Evolutionary conservation across 2,797 vertebrate species (phyloP).

Genomic region (Microchirus variegatus): DNA sequence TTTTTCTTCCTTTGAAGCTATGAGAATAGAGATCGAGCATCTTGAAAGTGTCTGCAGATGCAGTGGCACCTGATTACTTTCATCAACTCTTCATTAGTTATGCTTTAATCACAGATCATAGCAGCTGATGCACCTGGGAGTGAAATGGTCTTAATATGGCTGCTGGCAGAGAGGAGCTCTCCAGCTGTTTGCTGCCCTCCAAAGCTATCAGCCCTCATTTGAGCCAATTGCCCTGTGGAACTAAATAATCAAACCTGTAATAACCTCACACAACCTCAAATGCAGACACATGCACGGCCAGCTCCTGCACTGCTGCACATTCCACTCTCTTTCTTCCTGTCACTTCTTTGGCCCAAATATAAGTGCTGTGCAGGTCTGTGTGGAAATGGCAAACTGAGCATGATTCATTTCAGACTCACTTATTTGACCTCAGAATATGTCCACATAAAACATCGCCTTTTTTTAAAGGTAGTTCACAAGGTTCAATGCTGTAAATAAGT

Average conservation of each 20-base stretch:
- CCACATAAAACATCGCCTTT: conserved; percentile 26
- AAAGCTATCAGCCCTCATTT: conserved; percentile 81
- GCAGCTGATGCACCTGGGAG: conserved; percentile 75
- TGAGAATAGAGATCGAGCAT: conserved; percentile 33
- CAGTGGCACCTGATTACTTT: conserved; percentile 74
- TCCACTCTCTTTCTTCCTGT: conserved; percentile 17
- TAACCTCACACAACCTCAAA: conserved; percentile 71
- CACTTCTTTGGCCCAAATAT: conserved; percentile 33
- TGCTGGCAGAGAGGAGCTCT: conserved; percentile 77
- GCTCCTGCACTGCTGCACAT: conserved; percentile 34
- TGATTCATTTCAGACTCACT: conserved; percentile 48
- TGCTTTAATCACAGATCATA: conserved; percentile 81
- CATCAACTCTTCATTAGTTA: conserved; percentile 82
- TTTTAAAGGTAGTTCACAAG: neutral
- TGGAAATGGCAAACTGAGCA: conserved; percentile 42
- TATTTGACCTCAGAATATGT: conserved; percentile 32
- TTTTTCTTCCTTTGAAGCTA: conserved; percentile 26
- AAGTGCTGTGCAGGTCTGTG: conserved; percentile 42
- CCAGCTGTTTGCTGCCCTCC: conserved; percentile 81
- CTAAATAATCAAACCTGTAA: conserved; percentile 80
- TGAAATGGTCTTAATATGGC: conserved; percentile 76
- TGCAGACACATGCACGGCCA: conserved; percentile 40
- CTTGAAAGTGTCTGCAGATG: conserved; percentile 64
- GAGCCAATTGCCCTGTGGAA: conserved; percentile 78
- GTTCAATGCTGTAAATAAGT: conserved; percentile 1